Evolutionary conservation across 2,797 vertebrate species (phyloP).

Genomic region (Scarus forsteni): DNA sequence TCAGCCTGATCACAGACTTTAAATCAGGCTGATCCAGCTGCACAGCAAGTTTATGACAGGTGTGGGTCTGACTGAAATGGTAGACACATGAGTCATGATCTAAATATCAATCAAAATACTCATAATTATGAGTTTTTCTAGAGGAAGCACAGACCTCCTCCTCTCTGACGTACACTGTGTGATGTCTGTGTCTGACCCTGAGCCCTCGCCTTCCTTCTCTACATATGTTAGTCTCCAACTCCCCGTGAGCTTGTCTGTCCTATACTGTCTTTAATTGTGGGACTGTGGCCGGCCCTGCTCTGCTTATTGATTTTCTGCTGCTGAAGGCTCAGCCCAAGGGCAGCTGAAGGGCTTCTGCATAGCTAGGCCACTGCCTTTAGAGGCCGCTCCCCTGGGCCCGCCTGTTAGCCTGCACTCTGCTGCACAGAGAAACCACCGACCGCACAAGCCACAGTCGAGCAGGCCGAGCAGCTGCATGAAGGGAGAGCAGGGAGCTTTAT

Average conservation of each 20-base stretch:
- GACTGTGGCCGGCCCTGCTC: conserved; percentile 68
- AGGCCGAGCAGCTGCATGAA: conserved; percentile 53
- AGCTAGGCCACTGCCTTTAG: conserved; percentile 77
- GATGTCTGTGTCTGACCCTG: conserved; percentile 25
- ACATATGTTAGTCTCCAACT: conserved; percentile 53
- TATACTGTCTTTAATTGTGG: conserved; percentile 71
- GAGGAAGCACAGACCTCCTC: too few species aligned
- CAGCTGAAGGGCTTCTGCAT: conserved; percentile 81
- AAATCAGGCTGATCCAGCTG: too few species aligned
- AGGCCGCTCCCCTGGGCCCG: conserved; percentile 75
- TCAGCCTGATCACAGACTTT: too few species aligned
- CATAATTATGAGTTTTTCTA: too few species aligned
- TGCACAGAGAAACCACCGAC: conserved; percentile 75
- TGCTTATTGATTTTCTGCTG: conserved; percentile 79
- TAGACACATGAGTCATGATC: too few species aligned
- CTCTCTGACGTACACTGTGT: too few species aligned
- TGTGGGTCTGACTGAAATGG: too few species aligned
- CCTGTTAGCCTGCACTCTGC: conserved; percentile 78
- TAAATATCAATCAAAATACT: too few species aligned
- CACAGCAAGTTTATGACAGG: too few species aligned
- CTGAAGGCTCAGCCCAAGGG: conserved; percentile 81
- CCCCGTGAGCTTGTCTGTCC: conserved; percentile 65
- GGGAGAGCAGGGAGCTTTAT: conserved; percentile 23
- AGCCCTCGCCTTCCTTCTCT: conserved; percentile 31
- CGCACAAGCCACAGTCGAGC: conserved; percentile 66